Evolutionary conservation across 2,797 vertebrate species (phyloP).

Genomic region (Ceryle rudis): DNA sequence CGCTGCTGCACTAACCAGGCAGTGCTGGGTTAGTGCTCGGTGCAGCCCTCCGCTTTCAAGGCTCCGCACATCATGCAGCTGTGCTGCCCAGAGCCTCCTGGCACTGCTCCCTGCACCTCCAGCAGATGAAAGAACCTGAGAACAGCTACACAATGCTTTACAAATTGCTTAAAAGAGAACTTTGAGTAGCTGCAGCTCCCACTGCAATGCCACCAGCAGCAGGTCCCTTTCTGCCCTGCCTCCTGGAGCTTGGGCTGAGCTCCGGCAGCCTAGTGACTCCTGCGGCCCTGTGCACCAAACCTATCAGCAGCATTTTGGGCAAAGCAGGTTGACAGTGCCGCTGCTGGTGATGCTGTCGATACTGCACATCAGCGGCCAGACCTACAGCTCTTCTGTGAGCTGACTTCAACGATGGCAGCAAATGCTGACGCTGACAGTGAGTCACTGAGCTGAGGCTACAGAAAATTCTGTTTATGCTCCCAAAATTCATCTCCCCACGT

Average conservation of each 20-base stretch:
- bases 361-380: neutral
- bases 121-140: constrained; percentile 12
- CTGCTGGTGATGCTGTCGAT: neutral
- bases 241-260: neutral
- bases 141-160: neutral
- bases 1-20: neutral
- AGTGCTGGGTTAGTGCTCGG: neutral
- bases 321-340: neutral
- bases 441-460: neutral
- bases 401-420: neutral
- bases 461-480: constrained; percentile 15
- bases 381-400: neutral
- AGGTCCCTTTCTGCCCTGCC: neutral
- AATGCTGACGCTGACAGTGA: neutral
- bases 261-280: rapidly evolving
- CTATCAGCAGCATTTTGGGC: neutral
- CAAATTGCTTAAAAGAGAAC: constrained; percentile 5
- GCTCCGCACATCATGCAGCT: neutral
- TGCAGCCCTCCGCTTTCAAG: neutral
- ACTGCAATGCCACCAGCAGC: neutral
- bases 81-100: neutral
- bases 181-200: neutral
- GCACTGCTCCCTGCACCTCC: neutral
- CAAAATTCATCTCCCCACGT: neutral
- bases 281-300: rapidly evolving